These are phyloP conservation scores for Ephestia elutella DNA, from an alignment of 1,140 invertebrate species.

Conservation along the genomic window DNA sequence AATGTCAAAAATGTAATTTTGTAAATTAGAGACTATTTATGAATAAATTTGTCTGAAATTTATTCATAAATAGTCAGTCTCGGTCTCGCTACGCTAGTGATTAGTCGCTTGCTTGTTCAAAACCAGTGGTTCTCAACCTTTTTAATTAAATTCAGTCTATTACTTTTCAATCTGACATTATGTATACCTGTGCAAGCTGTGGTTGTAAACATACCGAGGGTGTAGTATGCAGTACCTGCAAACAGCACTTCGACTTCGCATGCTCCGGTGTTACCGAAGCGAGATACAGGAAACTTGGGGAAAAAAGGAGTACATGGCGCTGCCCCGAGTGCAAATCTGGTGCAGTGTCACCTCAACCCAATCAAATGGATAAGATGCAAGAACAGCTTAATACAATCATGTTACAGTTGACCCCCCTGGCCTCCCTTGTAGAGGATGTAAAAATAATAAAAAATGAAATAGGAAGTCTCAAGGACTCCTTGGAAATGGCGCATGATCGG, in stretches of 20 bases:
- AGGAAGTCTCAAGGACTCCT: neutral
- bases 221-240: neutral
- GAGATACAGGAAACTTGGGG: slow-evolving; percentile 12
- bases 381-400: slow-evolving; percentile 5
- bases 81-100: too few relatives aligned
- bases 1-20: too few relatives aligned
- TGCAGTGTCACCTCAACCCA: neutral
- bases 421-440: slow-evolving; percentile 4
- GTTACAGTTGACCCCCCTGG: slow-evolving; percentile 8
- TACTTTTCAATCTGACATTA: neutral
- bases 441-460: neutral
- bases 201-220: neutral
- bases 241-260: neutral
- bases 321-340: slow-evolving; percentile 10
- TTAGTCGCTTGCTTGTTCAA: too few relatives aligned
- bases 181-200: neutral
- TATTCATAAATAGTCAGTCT: too few relatives aligned
- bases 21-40: too few relatives aligned
- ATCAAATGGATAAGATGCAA: neutral
- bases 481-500: neutral
- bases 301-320: slow-evolving; percentile 8
- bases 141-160: too few relatives aligned
- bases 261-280: slow-evolving; percentile 11
- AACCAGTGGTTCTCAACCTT: too few relatives aligned
- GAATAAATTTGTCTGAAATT: too few relatives aligned